Evolutionary conservation across 2,888 invertebrate species (phyloP), one percentile per base, ranked within the genome.

Genomic region (Meganola albula): DNA sequence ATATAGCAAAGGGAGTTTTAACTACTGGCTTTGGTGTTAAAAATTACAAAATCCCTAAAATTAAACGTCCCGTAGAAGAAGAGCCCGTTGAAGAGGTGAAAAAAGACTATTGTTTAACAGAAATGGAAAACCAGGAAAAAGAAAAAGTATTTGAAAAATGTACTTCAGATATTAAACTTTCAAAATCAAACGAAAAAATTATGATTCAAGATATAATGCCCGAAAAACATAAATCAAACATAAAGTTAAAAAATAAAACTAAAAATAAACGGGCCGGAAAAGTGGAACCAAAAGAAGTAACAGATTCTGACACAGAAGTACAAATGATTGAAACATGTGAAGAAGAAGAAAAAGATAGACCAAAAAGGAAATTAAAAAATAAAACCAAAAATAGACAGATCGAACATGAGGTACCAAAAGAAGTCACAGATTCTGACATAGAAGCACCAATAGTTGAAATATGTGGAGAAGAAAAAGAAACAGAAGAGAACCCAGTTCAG

Each of bases 41-140:
- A 62, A 86, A 85, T 53, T 87, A 83, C 41, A 86, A 78, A 59
- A 85, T 86, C 44, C 84, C 86, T 0, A 86, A 87, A 67, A 77
- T 85, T 23, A 85, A 83, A 66, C 68, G 77, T 12, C 14, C 18
- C 1, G 39, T 53, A 3, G 53, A 53, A 25, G 49, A 49, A 22
- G 30, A 29, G 20, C 20, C 20, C 3, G 8, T n/a, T 25, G 26
- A 39, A 23, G 62, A 63, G 31, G 61, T 59, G 31, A 32, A 31
- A 27, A 34, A 47, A 36, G 31, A 47, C 34, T 34, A 35, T 12
- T 2, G 21, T 27, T 27, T 6, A 2, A 27, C 6, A 23, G 41
- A 34, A 32, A 37, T 39, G 7, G 22, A 23, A 11, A 18, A 31
- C 10, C 44, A 26, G 11, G 33, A 31, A 32, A 34, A 35, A 27